Percentiles rank a stretch among this genome's conserved stretches.
Evolutionary conservation across 1,140 invertebrate genomes (phyloP).

Genomic region (Phenacoccus solenopsis): DNA sequence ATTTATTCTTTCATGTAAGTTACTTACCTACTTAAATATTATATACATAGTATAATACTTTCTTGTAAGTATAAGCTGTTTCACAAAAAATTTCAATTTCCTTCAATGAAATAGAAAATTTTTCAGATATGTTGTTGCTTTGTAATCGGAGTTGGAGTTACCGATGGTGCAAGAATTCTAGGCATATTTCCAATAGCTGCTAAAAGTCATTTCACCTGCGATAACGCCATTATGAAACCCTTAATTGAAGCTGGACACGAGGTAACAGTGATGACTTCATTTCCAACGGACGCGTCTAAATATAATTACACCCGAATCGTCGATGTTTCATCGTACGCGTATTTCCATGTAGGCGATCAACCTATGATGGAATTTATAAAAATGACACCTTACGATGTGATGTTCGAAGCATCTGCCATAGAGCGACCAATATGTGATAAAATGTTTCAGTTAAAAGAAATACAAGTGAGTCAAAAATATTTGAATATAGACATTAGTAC

Average conservation of each 20-base stretch:
- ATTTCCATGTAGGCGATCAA: neutral
- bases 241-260: conserved; percentile 29
- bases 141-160: too few species aligned
- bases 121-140: too few species aligned
- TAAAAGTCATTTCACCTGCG: conserved; percentile 32
- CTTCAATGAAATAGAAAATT: too few species aligned
- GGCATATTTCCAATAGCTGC: conserved; percentile 27
- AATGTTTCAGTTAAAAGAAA: neutral
- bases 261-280: conserved; percentile 31
- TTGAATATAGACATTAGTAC: too few species aligned
- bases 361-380: neutral
- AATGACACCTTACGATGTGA: neutral
- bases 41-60: too few species aligned
- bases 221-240: conserved; percentile 28
- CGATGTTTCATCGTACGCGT: neutral
- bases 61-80: too few species aligned
- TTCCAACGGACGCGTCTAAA: conserved; percentile 21
- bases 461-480: neutral
- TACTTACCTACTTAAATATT: too few species aligned
- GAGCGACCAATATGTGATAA: neutral
- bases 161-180: conserved; percentile 25
- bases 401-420: neutral
- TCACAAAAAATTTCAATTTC: too few species aligned
- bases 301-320: conserved; percentile 29
- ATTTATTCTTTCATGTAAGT: too few species aligned